These are phyloP conservation scores for Saccopteryx leptura DNA, from an alignment of 2,113 vertebrate species.

Conservation along the genomic window DNA sequence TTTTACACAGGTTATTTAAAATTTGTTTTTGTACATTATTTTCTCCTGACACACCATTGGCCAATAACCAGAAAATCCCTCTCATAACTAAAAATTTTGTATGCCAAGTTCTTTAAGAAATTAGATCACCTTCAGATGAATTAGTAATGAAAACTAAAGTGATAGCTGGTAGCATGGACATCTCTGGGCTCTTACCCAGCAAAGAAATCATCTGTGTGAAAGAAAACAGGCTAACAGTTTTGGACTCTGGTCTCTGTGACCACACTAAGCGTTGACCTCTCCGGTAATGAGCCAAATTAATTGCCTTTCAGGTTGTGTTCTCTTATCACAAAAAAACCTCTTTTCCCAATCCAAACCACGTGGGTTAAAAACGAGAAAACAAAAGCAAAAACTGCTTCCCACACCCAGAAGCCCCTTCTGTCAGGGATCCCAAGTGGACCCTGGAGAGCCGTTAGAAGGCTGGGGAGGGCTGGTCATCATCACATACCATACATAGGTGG, in stretches of 20 bases:
- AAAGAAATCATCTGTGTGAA: conserved; percentile 55
- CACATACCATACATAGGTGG: conserved; percentile 79
- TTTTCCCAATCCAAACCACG: conserved; percentile 58
- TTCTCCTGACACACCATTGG: conserved; percentile 35
- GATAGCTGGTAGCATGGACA: conserved; percentile 37
- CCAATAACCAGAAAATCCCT: conserved; percentile 36
- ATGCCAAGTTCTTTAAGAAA: conserved; percentile 52
- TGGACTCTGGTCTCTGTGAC: conserved; percentile 57
- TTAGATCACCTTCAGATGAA: conserved; percentile 63
- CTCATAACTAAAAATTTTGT: conserved; percentile 31
- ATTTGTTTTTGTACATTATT: background rate
- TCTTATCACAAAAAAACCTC: conserved; percentile 61
- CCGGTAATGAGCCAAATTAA: conserved; percentile 64
- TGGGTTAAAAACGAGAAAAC: conserved; percentile 73
- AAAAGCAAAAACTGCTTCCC: conserved; percentile 28
- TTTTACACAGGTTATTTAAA: conserved; percentile 19
- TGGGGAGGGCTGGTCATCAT: conserved; percentile 67
- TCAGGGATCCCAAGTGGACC: conserved; percentile 41
- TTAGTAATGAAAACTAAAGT: conserved; percentile 69
- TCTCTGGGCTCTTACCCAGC: conserved; percentile 64
- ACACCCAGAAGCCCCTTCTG: conserved; percentile 43
- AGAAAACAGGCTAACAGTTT: conserved; percentile 68
- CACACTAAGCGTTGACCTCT: conserved; percentile 45
- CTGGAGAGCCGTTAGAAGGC: conserved; percentile 61
- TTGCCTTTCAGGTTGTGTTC: conserved; percentile 55